phyloP scores from a whole-genome alignment of 2,888 invertebrate species.

The Tuta absoluta region DNA sequence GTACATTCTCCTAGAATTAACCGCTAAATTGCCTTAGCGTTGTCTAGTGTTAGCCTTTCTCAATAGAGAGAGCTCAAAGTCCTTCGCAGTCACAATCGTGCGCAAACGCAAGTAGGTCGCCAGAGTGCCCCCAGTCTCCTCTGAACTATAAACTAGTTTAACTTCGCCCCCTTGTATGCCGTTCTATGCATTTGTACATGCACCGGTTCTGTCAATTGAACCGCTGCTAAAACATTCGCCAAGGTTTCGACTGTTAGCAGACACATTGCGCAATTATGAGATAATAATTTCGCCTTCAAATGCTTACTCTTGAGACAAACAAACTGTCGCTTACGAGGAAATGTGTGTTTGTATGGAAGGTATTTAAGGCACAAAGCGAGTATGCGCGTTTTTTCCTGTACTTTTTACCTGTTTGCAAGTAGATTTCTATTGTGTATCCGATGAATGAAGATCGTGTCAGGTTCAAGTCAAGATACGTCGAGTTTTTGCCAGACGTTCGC shows the following conservation, averaged over 20 bases:
- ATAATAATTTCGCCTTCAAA: background rate
- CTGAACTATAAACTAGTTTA: slow-evolving; percentile 8
- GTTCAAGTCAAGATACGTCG: background rate
- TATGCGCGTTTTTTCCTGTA: background rate
- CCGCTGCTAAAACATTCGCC: background rate
- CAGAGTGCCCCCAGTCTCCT: slow-evolving; percentile 3
- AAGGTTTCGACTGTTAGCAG: slow-evolving; percentile 1
- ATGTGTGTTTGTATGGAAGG: background rate
- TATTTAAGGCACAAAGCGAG: background rate
- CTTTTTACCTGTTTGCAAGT: background rate
- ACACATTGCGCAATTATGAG: background rate
- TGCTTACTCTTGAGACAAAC: background rate
- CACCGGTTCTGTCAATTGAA: slow-evolving; percentile 12
- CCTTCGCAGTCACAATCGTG: slow-evolving; percentile 14
- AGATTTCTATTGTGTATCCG: background rate
- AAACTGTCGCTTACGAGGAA: background rate
- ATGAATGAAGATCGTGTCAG: background rate
- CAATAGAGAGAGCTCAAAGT: slow-evolving; percentile 18
- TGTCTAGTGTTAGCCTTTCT: slow-evolving; percentile 15
- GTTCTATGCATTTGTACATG: slow-evolving; percentile 2
- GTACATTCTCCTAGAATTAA: background rate
- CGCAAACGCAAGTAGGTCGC: background rate
- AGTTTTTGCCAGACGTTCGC: background rate
- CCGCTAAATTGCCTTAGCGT: background rate
- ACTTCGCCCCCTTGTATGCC: background rate